phyloP scores from a whole-genome alignment of 1,140 invertebrate genomes.

The Drosophila oshimai region DNA sequence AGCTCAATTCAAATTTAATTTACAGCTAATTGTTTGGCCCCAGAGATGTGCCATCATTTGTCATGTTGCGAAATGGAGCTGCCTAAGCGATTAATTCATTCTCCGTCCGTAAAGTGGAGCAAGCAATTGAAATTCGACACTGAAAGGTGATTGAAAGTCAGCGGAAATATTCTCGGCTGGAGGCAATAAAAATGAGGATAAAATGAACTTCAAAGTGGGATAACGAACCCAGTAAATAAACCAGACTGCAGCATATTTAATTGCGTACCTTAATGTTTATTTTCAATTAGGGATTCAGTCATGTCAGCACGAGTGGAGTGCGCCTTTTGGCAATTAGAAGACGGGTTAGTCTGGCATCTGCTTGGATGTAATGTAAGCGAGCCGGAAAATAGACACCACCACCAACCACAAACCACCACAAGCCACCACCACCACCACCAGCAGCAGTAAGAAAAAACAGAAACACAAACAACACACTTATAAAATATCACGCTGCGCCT shows the following conservation, averaged over 20 bases:
- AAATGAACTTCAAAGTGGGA: constrained; percentile 28
- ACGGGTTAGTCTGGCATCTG: constrained; percentile 67
- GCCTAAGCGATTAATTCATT: constrained; percentile 35
- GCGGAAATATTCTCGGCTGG: not conserved
- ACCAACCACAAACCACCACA: constrained; percentile 39
- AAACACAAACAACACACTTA: constrained; percentile 66
- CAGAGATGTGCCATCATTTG: constrained; percentile 30
- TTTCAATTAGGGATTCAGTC: constrained; percentile 71
- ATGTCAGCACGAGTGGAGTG: constrained; percentile 23
- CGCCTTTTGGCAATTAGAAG: constrained; percentile 76
- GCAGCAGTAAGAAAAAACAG: constrained; percentile 19
- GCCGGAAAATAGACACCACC: constrained; percentile 61
- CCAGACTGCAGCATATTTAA: constrained; percentile 38
- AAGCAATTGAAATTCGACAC: constrained; percentile 43
- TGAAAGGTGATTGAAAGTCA: constrained; percentile 42
- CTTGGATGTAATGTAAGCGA: constrained; percentile 59
- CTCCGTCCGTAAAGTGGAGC: constrained; percentile 7
- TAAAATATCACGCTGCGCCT: constrained; percentile 71
- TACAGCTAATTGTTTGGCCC: constrained; percentile 54
- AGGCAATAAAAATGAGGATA: constrained; percentile 25
- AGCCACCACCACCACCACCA: constrained; percentile 23
- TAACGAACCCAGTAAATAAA: constrained; percentile 5
- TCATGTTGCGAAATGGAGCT: constrained; percentile 26
- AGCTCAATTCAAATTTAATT: constrained; percentile 63
- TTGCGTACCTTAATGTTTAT: constrained; percentile 61